Base-by-base conservation (phyloP, 2,113 vertebrate species). In the Oreochromis tanganicae region DNA sequence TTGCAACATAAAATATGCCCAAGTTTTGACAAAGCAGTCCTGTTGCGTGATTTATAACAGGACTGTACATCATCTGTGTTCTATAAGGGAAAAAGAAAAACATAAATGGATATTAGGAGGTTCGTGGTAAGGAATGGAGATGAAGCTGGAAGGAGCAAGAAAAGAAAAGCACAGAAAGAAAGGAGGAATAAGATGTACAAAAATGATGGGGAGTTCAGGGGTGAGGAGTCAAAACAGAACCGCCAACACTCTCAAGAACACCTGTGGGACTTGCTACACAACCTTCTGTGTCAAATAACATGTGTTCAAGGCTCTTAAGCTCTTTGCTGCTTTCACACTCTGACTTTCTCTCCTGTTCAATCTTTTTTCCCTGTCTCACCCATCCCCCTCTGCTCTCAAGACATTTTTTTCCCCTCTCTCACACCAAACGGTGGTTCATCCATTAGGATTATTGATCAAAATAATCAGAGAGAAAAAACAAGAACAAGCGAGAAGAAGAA, bases 381-480 rank as follows among this genome's bases (percentile, higher is more conserved):
- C 63, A 61, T 55, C 24, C 24, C 21, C 11, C 48, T 55, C 78
- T 1, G 2, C 6, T 41, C 52, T 46, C 85, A 13, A 9, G 29
- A 57, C 32, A n/a, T 52, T 52, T 82, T 73, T 71, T 71, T 4
- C 71, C n/a, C 46, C 46, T 46, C n/a, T 85, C n/a, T 83, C 78
- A 75, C 50, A 83, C 61, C 48, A 73, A 83, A 80, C 50, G 24
- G 50, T 61, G 81, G 87, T 84, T 92, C 83, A 91, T 85, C 87
- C 81, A 91, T 92, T 89, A 90, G 84, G 80, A 88, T 57, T 86
- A 94, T 89, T 85, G 93, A 95, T 94, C 92, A 88, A 82, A 89
- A 89, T 81, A 90, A 89, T 88, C 90, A 88, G 80, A 87, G 78
- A 87, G 75, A 52, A 91, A 61, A 41, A 80, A 9, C 9, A 36